Evolutionary conservation across 2,888 invertebrate genomes (phyloP).

Genomic region (Busseola fusca): DNA sequence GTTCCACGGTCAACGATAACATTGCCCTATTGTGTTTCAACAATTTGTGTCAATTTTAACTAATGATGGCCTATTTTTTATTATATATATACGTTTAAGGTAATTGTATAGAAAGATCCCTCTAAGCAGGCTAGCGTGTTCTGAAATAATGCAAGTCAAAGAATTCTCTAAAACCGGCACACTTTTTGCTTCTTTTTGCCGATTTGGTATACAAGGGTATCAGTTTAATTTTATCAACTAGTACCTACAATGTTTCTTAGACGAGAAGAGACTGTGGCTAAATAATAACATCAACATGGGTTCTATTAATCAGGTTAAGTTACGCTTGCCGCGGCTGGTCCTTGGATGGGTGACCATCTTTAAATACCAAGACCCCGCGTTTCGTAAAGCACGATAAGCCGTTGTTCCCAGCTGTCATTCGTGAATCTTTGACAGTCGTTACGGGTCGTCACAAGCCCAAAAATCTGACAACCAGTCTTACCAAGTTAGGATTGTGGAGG

Average conservation of each 20-base stretch:
- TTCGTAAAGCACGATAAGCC: background rate
- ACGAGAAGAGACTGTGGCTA: background rate
- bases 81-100: background rate
- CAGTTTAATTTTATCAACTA: background rate
- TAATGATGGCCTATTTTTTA: slow-evolving; percentile 11
- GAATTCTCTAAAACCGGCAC: background rate
- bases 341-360: too few species aligned
- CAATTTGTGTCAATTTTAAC: slow-evolving; percentile 3
- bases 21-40: slow-evolving; percentile 9
- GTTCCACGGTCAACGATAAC: slow-evolving; percentile 8
- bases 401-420: too few species aligned
- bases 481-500: too few species aligned
- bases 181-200: background rate
- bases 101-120: background rate
- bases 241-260: background rate
- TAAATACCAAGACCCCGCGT: background rate
- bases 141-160: background rate
- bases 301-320: too few species aligned
- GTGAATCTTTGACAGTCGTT: too few species aligned
- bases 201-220: background rate
- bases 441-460: too few species aligned
- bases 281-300: too few species aligned
- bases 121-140: background rate
- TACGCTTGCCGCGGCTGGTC: too few species aligned
- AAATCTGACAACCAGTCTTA: too few species aligned